Percentiles rank a stretch among this genome's conserved stretches.
Conservation (phyloP, 1,140 invertebrate species). For the Rhynchophorus ferrugineus region DNA sequence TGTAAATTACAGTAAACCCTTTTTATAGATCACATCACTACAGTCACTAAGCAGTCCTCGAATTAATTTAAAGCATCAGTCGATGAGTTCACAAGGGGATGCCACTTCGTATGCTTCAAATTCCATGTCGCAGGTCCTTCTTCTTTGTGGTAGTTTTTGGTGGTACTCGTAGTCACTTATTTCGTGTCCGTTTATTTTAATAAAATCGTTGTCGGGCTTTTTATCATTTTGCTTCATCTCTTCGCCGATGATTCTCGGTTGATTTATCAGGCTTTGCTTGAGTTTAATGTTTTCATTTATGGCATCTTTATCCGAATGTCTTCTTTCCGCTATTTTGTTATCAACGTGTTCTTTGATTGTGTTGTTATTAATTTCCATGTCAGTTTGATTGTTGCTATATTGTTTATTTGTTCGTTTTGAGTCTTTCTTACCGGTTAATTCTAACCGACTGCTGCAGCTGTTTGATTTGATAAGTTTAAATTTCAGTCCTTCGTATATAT, state of each 20-base stretch:
- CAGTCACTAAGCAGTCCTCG: too few relatives aligned
- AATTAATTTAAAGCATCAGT: too few relatives aligned
- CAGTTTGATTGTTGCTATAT: conserved; percentile 24
- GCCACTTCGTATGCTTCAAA: conserved; percentile 72
- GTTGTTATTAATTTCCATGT: conserved; percentile 35
- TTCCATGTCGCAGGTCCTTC: conserved; percentile 70
- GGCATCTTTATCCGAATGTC: conserved; percentile 37
- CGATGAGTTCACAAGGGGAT: too few relatives aligned
- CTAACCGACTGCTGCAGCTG: conserved; percentile 73
- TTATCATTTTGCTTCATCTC: conserved; percentile 30
- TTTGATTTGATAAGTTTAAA: conserved; percentile 75
- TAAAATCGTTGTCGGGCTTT: conserved; percentile 27
- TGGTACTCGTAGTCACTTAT: conserved; percentile 32
- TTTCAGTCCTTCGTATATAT: conserved; percentile 49
- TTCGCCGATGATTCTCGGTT: conserved; percentile 35
- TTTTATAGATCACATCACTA: too few relatives aligned
- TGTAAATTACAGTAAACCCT: too few relatives aligned
- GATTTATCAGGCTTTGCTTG: conserved; percentile 7
- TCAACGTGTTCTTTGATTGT: conserved; percentile 36
- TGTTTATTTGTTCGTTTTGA: conserved; percentile 31
- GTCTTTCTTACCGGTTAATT: conserved; percentile 58
- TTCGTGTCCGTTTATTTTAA: conserved; percentile 25
- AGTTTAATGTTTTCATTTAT: conserved; percentile 33
- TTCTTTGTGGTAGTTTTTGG: conserved; percentile 31
- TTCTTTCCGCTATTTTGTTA: conserved; percentile 20